Percentiles rank a stretch among this genome's conserved stretches.
These are phyloP conservation scores for Eptatretus atami DNA, from an alignment of 2,797 vertebrate genomes.

Conservation along the genomic window DNA sequence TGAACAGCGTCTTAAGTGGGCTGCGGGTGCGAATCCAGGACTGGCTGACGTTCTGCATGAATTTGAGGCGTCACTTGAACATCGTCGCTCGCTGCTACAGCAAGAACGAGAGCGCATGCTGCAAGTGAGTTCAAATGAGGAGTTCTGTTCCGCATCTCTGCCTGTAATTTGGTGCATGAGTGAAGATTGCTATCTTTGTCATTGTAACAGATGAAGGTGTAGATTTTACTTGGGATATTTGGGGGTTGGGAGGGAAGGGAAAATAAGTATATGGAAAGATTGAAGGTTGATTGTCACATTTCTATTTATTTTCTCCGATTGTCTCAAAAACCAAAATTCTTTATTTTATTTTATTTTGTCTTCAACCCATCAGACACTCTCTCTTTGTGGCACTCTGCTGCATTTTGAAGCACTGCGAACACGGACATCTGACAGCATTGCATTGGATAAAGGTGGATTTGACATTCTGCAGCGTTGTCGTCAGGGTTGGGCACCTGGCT, in stretches of 20 bases:
- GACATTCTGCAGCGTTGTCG: constrained; percentile 62
- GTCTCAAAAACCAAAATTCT: too few relatives aligned
- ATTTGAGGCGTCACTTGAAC: constrained; percentile 76
- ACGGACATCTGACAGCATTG: constrained; percentile 56
- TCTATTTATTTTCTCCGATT: too few relatives aligned
- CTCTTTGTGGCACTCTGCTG: constrained; percentile 82
- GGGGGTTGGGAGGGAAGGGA: too few relatives aligned
- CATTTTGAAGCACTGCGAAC: constrained; percentile 88
- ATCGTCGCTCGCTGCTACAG: constrained; percentile 49
- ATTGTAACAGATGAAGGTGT: too few relatives aligned
- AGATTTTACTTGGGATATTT: too few relatives aligned
- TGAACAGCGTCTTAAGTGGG: constrained; percentile 92
- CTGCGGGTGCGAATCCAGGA: constrained; percentile 75
- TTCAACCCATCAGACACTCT: constrained; percentile 25
- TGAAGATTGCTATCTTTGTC: too few relatives aligned
- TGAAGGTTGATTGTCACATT: too few relatives aligned
- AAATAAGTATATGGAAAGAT: too few relatives aligned
- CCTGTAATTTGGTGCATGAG: too few relatives aligned
- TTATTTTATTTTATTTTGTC: background rate
- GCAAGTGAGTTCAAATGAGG: constrained; percentile 21
- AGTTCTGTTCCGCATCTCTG: too few relatives aligned
- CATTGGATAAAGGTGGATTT: constrained; percentile 48
- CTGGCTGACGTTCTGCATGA: constrained; percentile 74
- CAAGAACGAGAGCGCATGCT: constrained; percentile 66
- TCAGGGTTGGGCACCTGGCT: constrained; percentile 74